Conservation (phyloP, 2,797 vertebrate genomes). For the Morelia viridis region DNA sequence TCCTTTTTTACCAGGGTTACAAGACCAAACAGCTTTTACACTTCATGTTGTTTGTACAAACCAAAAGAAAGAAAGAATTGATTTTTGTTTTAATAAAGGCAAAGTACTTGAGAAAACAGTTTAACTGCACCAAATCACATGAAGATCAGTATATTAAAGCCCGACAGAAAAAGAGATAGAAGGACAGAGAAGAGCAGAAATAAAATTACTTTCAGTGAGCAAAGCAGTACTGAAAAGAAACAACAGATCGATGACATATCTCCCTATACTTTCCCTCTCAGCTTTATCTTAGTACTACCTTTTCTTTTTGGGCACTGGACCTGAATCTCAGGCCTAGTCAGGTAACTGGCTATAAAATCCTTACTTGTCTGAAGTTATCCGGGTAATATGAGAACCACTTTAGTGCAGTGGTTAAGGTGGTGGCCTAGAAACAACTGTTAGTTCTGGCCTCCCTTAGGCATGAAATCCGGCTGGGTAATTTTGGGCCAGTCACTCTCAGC, state of each 20-base stretch:
- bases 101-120: background rate
- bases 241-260: background rate
- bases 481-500: background rate
- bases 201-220: background rate
- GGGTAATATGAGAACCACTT: background rate
- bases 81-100: background rate
- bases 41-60: background rate
- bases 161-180: background rate
- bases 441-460: background rate
- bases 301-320: background rate
- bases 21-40: background rate
- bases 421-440: background rate
- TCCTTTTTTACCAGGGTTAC: background rate
- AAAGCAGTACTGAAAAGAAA: background rate
- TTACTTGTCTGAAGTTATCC: background rate
- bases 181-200: background rate
- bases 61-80: background rate
- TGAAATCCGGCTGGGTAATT: background rate
- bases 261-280: background rate
- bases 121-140: background rate
- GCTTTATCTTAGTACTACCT: background rate
- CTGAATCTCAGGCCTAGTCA: background rate
- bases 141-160: background rate
- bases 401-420: background rate
- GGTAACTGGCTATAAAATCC: background rate